Evolutionary conservation across 1,140 invertebrate genomes (phyloP).

Genomic region (Metaphire vulgaris): DNA sequence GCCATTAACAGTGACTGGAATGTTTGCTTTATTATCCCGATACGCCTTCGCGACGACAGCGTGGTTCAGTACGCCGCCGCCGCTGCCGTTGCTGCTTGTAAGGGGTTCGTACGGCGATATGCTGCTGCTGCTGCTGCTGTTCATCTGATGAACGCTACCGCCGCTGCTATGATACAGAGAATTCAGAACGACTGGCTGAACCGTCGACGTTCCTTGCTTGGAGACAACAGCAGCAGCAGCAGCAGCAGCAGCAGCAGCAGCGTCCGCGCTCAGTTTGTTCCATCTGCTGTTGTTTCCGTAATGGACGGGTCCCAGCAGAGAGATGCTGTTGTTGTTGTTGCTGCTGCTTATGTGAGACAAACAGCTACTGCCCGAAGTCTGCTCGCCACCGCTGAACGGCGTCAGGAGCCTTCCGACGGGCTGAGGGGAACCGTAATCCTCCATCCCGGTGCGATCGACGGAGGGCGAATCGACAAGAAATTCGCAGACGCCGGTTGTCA

Average conservation of each 20-base stretch:
- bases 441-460: background rate
- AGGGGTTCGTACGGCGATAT: too few species aligned
- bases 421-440: background rate
- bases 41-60: background rate
- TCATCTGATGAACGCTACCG: background rate
- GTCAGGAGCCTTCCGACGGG: background rate
- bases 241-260: too few species aligned
- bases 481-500: background rate
- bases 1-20: background rate
- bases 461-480: background rate
- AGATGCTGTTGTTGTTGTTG: too few species aligned
- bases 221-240: background rate
- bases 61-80: too few species aligned
- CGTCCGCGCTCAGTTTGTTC: too few species aligned
- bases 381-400: background rate
- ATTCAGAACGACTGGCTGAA: background rate
- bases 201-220: background rate
- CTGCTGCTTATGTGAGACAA: too few species aligned
- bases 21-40: background rate
- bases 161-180: background rate
- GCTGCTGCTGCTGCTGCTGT: too few species aligned
- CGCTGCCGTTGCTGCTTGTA: background rate
- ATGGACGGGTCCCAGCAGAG: too few species aligned
- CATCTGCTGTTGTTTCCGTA: too few species aligned
- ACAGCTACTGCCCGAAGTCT: background rate